Evolutionary conservation across 2,113 vertebrate genomes (phyloP).

Genomic region (Bothrops jararaca): DNA sequence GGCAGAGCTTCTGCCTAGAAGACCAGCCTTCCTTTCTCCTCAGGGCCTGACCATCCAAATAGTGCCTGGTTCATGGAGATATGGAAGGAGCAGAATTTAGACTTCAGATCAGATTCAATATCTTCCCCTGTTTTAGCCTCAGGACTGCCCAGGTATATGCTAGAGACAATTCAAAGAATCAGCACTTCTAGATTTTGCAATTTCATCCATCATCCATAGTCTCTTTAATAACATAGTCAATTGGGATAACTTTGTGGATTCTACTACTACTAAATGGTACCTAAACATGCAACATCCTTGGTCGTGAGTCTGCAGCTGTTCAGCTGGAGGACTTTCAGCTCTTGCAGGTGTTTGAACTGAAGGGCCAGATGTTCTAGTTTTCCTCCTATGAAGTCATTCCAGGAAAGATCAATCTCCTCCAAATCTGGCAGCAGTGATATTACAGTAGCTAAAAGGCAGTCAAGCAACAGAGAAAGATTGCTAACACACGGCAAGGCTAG

Average conservation of each 20-base stretch:
- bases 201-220: neutral
- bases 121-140: neutral
- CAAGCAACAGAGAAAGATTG: neutral
- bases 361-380: conserved; percentile 69
- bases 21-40: neutral
- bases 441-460: conserved; percentile 63
- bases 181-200: neutral
- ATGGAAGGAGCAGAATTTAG: neutral
- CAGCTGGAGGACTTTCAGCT: conserved; percentile 76
- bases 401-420: conserved; percentile 85
- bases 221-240: neutral
- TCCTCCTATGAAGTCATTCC: conserved; percentile 83
- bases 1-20: neutral
- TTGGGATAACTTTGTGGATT: conserved; percentile 28
- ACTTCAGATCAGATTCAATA: neutral
- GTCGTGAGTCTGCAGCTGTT: conserved; percentile 77
- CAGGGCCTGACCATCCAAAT: neutral
- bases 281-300: conserved; percentile 76
- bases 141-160: neutral
- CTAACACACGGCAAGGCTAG: neutral
- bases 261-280: conserved; percentile 61
- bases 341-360: conserved; percentile 71
- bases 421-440: conserved; percentile 75
- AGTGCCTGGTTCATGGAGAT: neutral
- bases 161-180: neutral